Percentiles rank a stretch among this genome's conserved stretches.
phyloP scores from a whole-genome alignment of 2,113 vertebrate genomes.

The Microcebus jonahi region DNA sequence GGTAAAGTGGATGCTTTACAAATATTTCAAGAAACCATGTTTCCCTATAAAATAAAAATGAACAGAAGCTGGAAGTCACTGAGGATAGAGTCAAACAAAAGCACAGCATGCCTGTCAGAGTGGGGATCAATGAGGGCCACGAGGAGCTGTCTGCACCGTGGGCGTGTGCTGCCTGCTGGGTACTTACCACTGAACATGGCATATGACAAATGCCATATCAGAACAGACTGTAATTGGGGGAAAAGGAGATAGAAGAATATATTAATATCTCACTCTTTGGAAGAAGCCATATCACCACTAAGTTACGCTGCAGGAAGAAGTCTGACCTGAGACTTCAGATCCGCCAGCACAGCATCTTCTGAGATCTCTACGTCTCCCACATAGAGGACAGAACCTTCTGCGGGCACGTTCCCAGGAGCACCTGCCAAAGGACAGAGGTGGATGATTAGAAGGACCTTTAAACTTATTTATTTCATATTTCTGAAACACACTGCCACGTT shows the following conservation, averaged over 20 bases:
- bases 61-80: slow-evolving; percentile 59
- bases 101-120: slow-evolving; percentile 67
- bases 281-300: slow-evolving; percentile 18
- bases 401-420: background rate
- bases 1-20: slow-evolving; percentile 55
- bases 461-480: rapidly evolving
- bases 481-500: background rate
- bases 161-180: slow-evolving; percentile 67
- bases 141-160: slow-evolving; percentile 30
- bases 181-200: slow-evolving; percentile 83
- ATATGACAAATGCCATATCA: slow-evolving; percentile 80
- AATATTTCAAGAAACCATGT: slow-evolving; percentile 35
- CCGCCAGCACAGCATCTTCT: slow-evolving; percentile 89
- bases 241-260: slow-evolving; percentile 78
- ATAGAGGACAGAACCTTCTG: slow-evolving; percentile 79
- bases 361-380: slow-evolving; percentile 91
- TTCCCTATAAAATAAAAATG: slow-evolving; percentile 66
- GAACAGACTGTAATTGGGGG: slow-evolving; percentile 81
- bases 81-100: slow-evolving; percentile 47
- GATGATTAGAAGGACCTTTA: background rate
- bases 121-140: slow-evolving; percentile 48
- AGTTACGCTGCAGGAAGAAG: background rate
- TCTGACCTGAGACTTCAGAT: slow-evolving; percentile 94
- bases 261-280: slow-evolving; percentile 70
- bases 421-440: slow-evolving; percentile 60